Evolutionary conservation across 2,113 vertebrate species (phyloP).

Genomic region (Indicator indicator): DNA sequence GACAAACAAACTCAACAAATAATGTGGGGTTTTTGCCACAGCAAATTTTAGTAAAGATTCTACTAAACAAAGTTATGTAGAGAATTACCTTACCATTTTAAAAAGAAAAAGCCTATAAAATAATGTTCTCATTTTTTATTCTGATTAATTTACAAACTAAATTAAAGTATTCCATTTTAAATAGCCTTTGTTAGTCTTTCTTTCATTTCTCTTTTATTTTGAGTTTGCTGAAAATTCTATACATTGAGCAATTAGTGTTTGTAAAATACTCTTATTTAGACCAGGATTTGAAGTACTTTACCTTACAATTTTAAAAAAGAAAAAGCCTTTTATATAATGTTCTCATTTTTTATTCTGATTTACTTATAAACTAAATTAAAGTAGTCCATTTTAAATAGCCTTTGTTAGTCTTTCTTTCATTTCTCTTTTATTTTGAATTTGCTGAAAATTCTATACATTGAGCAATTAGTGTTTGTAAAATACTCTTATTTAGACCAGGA

Average conservation of each 20-base stretch:
- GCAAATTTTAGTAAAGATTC: background rate
- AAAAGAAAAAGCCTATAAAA: background rate
- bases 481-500: background rate
- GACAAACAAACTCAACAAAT: fast-evolving
- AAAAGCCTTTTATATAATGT: background rate
- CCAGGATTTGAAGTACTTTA: background rate
- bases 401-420: background rate
- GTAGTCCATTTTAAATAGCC: background rate
- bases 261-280: background rate
- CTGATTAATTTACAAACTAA: background rate
- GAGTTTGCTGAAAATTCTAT: background rate
- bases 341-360: fast-evolving
- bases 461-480: background rate
- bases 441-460: background rate
- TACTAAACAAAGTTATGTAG: background rate
- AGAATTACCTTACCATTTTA: background rate
- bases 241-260: background rate
- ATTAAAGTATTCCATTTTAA: background rate
- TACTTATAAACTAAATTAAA: background rate
- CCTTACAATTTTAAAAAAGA: no score
- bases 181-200: background rate
- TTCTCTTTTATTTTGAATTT: background rate
- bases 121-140: background rate
- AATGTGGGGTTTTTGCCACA: background rate
- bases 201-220: background rate